Conservation (phyloP, 2,113 vertebrate genomes). For the Mus spicilegus region DNA sequence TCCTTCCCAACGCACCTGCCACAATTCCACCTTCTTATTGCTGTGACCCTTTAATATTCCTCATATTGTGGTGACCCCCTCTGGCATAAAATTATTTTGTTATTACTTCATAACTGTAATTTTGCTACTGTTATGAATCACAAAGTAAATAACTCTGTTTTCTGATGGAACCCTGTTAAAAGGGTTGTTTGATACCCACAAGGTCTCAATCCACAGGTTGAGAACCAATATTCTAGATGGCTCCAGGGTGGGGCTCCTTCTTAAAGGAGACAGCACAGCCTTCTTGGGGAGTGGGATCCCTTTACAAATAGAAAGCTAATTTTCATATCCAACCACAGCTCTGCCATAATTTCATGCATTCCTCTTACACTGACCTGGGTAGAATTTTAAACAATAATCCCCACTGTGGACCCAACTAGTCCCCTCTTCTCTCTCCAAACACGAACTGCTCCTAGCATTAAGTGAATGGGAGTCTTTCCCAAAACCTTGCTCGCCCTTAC, state of each 20-base stretch:
- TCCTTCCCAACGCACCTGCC: neutral
- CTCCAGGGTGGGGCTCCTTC: neutral
- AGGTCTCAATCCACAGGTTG: neutral
- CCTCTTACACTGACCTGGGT: neutral
- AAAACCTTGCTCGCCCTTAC: neutral
- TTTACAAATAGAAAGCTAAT: constrained; percentile 22
- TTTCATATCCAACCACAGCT: neutral
- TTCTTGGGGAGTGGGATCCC: neutral
- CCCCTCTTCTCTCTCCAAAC: no score
- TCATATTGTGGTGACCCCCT: neutral
- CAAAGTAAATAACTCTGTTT: neutral
- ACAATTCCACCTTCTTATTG: neutral
- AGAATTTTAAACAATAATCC: constrained; percentile 30
- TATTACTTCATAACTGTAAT: neutral
- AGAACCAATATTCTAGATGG: neutral
- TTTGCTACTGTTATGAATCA: neutral
- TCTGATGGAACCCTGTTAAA: neutral
- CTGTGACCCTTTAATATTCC: neutral
- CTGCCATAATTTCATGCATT: neutral
- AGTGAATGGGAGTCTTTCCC: neutral
- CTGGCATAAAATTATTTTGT: neutral
- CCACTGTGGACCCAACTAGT: neutral
- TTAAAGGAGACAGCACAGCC: neutral
- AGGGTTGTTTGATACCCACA: neutral
- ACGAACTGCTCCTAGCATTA: neutral